Conservation (phyloP, 2,797 vertebrate genomes). For the Tinamus major region DNA sequence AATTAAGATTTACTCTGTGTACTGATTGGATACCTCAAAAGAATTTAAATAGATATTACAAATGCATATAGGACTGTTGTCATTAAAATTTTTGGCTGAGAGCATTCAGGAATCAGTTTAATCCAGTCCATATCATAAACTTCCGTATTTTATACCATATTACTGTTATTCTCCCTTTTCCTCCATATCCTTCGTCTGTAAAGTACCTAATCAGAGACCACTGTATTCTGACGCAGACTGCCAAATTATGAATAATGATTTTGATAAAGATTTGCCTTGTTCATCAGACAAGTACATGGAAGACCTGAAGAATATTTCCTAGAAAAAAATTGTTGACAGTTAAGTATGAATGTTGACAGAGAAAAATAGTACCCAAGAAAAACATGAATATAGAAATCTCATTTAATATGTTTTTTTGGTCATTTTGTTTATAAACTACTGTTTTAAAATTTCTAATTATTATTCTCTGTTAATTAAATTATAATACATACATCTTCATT, state of each 20-base stretch:
- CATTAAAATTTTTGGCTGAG: not conserved
- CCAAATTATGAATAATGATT: not conserved
- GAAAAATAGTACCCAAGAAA: not conserved
- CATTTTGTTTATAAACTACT: not conserved
- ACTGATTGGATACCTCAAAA: not conserved
- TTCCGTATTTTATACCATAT: not conserved
- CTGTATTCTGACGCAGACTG: not conserved
- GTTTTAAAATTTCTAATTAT: not conserved
- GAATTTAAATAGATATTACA: not conserved
- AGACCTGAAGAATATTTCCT: not conserved
- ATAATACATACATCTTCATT: not conserved
- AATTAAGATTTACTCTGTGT: not conserved
- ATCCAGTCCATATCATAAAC: not conserved
- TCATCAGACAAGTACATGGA: not conserved
- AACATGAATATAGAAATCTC: not conserved
- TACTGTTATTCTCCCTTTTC: not conserved
- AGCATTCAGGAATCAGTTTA: not conserved
- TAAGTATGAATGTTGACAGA: not conserved
- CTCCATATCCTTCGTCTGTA: fast-evolving
- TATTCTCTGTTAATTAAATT: not conserved
- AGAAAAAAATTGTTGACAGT: not conserved
- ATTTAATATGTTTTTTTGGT: not conserved
- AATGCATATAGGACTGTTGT: not conserved
- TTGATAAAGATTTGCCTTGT: not conserved
- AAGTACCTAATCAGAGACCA: not conserved